Evolutionary conservation across 2,797 vertebrate genomes (phyloP).

Genomic region (Spinibarbus caldwelli): DNA sequence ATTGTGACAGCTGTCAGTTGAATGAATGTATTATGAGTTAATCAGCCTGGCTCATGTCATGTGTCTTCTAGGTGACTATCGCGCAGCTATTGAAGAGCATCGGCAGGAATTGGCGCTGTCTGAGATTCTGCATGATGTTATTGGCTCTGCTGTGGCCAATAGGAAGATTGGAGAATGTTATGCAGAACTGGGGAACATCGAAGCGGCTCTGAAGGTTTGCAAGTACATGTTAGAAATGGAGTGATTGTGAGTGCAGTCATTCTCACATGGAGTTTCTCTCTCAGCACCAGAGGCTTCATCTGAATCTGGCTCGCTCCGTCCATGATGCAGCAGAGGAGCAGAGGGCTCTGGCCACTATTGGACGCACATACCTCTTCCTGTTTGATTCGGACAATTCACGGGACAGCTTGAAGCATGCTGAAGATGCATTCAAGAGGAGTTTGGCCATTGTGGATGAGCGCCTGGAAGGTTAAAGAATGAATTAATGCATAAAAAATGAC

Average conservation of each 20-base stretch:
- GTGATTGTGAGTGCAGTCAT: not conserved
- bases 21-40: not conserved
- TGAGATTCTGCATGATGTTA: constrained; percentile 77
- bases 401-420: constrained; percentile 78
- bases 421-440: constrained; percentile 85
- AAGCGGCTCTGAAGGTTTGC: constrained; percentile 84
- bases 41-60: no score
- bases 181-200: constrained; percentile 86
- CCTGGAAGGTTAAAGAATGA: constrained; percentile 77
- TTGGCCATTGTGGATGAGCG: constrained; percentile 83
- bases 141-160: constrained; percentile 89
- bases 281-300: constrained; percentile 86
- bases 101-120: constrained; percentile 84
- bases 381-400: constrained; percentile 80
- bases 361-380: constrained; percentile 88
- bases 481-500: not conserved
- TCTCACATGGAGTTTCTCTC: not conserved
- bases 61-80: constrained; percentile 78
- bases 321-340: constrained; percentile 84
- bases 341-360: constrained; percentile 92
- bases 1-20: not conserved
- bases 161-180: constrained; percentile 91
- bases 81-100: constrained; percentile 86
- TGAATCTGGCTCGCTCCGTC: constrained; percentile 84
- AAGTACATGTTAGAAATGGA: not conserved